Conservation (phyloP, 2,888 invertebrate genomes). For the Campoplex nolae region DNA sequence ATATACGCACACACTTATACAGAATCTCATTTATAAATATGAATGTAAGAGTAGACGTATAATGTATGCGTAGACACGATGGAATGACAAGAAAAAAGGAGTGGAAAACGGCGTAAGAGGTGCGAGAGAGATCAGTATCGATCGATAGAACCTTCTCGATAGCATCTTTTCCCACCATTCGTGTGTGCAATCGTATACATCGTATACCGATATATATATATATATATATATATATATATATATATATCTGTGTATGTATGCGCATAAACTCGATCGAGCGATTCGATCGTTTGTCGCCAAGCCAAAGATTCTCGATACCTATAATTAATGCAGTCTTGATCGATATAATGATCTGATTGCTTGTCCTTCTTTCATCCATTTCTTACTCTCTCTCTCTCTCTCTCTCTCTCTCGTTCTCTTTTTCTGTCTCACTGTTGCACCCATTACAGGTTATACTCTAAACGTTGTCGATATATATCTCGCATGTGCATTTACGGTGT, state of each 20-base stretch:
- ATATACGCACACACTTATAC: background rate
- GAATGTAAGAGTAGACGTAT: background rate
- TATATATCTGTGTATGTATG: constrained; percentile 4
- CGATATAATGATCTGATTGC: constrained; percentile 61
- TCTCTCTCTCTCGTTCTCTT: constrained; percentile 3
- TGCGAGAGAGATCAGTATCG: constrained; percentile 78
- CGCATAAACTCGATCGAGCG: constrained; percentile 56
- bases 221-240: too few species aligned
- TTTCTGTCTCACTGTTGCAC: background rate
- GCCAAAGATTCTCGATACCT: constrained; percentile 59
- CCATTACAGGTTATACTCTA: constrained; percentile 29
- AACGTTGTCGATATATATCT: constrained; percentile 57
- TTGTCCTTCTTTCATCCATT: constrained; percentile 15
- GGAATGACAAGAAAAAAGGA: constrained; percentile 15
- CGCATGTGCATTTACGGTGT: constrained; percentile 47
- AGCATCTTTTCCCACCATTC: constrained; percentile 59
- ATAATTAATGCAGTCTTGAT: constrained; percentile 67
- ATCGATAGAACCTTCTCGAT: constrained; percentile 70
- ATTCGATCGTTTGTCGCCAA: constrained; percentile 67
- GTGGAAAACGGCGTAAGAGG: constrained; percentile 64
- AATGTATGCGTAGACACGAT: constrained; percentile 37
- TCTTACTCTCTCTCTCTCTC: background rate
- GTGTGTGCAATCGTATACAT: constrained; percentile 48
- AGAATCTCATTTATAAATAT: background rate
- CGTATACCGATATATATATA: background rate